Conservation (phyloP, 2,888 invertebrate genomes). For the Drosophila nr. fundita region DNA sequence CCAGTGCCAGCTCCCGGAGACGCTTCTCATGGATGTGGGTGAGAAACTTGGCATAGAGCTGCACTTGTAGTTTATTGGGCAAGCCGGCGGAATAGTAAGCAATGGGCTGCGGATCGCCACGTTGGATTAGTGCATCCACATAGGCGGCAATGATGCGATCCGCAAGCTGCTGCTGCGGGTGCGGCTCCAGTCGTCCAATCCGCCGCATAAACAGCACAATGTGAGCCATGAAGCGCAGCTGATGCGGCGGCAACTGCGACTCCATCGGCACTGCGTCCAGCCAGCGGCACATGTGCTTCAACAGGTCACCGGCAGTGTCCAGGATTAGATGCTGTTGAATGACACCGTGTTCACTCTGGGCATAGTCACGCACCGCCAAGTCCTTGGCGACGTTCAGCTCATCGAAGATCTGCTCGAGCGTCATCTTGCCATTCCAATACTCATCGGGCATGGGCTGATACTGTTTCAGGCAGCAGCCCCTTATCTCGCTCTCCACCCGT, state of each 20-base stretch:
- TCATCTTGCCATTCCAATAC: conserved; percentile 90
- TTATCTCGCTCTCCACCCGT: conserved; percentile 92
- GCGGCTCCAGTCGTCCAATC: conserved; percentile 90
- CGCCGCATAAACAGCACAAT: conserved; percentile 92
- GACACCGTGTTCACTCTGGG: conserved; percentile 89
- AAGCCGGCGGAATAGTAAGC: conserved; percentile 94
- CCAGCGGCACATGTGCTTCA: conserved; percentile 90
- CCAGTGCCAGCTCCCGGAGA: conserved; percentile 87
- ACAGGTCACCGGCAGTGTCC: conserved; percentile 90
- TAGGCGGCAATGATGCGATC: conserved; percentile 91
- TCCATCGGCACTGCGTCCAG: conserved; percentile 82
- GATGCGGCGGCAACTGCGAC: conserved; percentile 85
- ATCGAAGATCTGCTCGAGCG: conserved; percentile 89
- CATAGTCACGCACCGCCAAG: conserved; percentile 85
- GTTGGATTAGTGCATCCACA: conserved; percentile 89
- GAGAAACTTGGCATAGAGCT: conserved; percentile 90
- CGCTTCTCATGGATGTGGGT: conserved; percentile 88
- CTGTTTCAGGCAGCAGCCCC: conserved; percentile 86
- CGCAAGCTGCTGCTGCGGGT: conserved; percentile 89
- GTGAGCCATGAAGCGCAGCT: conserved; percentile 91
- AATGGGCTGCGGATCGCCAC: conserved; percentile 91
- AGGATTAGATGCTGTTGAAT: conserved; percentile 95
- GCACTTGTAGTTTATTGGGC: conserved; percentile 87
- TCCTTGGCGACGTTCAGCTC: conserved; percentile 88
- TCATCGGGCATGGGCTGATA: conserved; percentile 88